Evolutionary conservation across 2,797 vertebrate species (phyloP).

Genomic region (Champsocephalus esox): DNA sequence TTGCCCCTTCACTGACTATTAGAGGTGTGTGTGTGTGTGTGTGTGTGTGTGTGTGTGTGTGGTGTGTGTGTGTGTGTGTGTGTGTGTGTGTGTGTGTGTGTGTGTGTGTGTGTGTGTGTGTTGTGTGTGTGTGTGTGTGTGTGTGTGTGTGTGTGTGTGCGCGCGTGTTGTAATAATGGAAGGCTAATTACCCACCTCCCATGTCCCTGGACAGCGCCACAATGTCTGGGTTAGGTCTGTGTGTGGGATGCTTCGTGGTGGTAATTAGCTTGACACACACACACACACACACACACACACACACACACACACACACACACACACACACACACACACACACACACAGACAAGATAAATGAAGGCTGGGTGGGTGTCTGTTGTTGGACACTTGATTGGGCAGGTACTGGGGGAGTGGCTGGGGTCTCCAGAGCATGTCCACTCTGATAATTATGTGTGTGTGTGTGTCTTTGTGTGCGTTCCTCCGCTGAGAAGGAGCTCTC

Average conservation of each 20-base stretch:
- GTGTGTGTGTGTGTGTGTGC: slow-evolving; percentile 25
- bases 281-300: slow-evolving; percentile 82
- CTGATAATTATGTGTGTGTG: slow-evolving; percentile 91
- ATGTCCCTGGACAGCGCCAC: slow-evolving; percentile 90
- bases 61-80: slow-evolving; percentile 35
- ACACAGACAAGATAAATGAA: slow-evolving; percentile 97
- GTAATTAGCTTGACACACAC: slow-evolving; percentile 93
- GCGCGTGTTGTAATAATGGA: slow-evolving; percentile 83
- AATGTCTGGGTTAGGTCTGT: slow-evolving; percentile 91
- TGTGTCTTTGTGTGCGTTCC: slow-evolving; percentile 62
- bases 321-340: slow-evolving; percentile 81
- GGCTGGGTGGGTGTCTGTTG: slow-evolving; percentile 84
- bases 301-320: slow-evolving; percentile 75
- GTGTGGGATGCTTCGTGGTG: slow-evolving; percentile 81
- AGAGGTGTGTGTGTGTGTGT: slow-evolving; percentile 1
- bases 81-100: slow-evolving; percentile 47
- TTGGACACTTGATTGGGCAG: slow-evolving; percentile 89
- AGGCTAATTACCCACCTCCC: slow-evolving; percentile 88
- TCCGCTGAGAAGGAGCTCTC: slow-evolving; percentile 87
- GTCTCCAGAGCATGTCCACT: slow-evolving; percentile 86
- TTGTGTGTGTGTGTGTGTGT: not conserved
- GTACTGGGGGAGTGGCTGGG: slow-evolving; percentile 82
- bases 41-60: slow-evolving; percentile 13
- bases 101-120: slow-evolving; percentile 42
- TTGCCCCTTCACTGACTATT: slow-evolving; percentile 35